These are phyloP conservation scores for Opisthocomus hoazin DNA, from an alignment of 2,113 vertebrate genomes.

Conservation along the genomic window DNA sequence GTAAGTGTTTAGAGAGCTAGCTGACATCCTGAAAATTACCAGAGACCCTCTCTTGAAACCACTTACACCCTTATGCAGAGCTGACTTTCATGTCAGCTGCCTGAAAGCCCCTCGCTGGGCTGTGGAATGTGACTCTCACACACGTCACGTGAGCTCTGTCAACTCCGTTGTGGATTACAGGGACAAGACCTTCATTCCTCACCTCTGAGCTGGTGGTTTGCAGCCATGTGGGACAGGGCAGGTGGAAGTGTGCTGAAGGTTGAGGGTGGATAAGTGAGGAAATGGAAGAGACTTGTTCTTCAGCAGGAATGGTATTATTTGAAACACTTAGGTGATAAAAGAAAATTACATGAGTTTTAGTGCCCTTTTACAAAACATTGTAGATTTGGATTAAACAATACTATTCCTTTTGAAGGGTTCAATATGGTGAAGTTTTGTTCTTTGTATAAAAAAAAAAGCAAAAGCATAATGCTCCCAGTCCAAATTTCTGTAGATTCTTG, in stretches of 20 bases:
- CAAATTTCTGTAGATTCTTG: background rate
- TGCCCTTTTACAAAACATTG: background rate
- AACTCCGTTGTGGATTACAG: background rate
- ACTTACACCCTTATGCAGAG: background rate
- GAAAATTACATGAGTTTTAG: background rate
- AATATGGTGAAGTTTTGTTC: background rate
- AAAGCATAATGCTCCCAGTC: background rate
- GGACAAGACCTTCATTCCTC: background rate
- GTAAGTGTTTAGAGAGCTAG: constrained; percentile 42
- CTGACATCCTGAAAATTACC: constrained; percentile 40
- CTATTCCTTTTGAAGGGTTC: background rate
- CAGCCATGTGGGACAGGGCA: background rate
- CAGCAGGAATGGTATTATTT: background rate
- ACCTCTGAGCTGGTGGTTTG: background rate
- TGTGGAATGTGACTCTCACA: background rate
- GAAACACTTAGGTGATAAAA: background rate
- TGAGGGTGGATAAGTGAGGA: background rate
- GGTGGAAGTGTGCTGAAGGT: background rate
- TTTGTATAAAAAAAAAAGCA: background rate
- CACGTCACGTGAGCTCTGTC: background rate
- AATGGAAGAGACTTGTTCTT: background rate
- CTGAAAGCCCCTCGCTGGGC: background rate
- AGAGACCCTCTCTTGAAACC: constrained; percentile 15
- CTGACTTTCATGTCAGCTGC: background rate
- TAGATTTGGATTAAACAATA: background rate